These are phyloP conservation scores for Hemiprocne comata DNA, from an alignment of 2,113 vertebrate genomes.

Conservation along the genomic window DNA sequence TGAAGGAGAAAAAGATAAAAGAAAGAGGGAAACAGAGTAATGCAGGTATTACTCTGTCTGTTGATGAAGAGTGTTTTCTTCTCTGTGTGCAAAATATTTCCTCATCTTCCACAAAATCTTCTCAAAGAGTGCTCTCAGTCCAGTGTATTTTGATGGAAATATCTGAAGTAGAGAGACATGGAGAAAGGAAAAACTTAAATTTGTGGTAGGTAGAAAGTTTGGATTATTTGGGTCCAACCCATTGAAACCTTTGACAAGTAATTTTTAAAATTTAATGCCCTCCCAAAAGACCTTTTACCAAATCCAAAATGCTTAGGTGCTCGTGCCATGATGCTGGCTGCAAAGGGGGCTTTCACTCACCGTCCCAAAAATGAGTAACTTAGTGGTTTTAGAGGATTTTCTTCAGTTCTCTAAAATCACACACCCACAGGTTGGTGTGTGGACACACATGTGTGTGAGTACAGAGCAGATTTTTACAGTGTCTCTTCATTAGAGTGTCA, in stretches of 20 bases:
- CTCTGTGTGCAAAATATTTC: background rate
- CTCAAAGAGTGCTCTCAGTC: background rate
- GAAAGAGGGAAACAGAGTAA: background rate
- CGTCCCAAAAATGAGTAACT: background rate
- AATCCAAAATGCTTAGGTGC: background rate
- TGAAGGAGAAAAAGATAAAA: background rate
- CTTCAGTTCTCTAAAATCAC: background rate
- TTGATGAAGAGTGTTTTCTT: background rate
- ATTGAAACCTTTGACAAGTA: background rate
- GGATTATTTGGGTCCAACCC: background rate
- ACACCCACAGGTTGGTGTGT: rapidly evolving
- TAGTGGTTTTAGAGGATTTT: background rate
- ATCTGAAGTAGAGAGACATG: background rate
- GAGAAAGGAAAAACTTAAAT: background rate
- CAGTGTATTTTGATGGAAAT: background rate
- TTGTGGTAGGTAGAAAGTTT: background rate
- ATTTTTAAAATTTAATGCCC: background rate
- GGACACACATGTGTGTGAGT: too few species aligned
- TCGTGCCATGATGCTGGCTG: background rate
- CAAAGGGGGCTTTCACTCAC: background rate
- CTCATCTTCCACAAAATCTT: background rate
- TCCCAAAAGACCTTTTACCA: background rate
- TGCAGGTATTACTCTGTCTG: background rate
- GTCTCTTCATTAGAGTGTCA: background rate
- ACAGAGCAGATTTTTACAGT: background rate